phyloP scores from a whole-genome alignment of 2,797 vertebrate species.

The Sebastes aleutianus region DNA sequence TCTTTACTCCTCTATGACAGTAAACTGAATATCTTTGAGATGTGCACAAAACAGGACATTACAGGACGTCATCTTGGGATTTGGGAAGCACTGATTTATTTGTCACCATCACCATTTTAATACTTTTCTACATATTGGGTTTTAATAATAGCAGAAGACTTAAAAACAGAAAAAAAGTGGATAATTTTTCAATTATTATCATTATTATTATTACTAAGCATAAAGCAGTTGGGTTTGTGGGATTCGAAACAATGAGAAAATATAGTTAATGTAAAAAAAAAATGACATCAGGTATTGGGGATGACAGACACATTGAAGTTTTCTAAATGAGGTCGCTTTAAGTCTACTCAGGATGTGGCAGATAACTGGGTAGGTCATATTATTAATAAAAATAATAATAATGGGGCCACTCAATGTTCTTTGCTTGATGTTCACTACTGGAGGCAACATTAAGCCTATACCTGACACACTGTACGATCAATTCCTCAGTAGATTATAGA shows the following conservation, averaged over 20 bases:
- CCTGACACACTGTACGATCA: constrained; percentile 6
- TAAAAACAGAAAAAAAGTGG: neutral
- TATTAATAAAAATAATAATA: neutral
- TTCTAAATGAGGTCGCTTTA: neutral
- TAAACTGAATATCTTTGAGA: too few relatives aligned
- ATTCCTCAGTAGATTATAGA: constrained; percentile 31
- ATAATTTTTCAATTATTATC: accelerated
- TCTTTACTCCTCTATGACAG: too few relatives aligned
- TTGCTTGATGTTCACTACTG: neutral
- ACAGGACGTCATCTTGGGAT: too few relatives aligned
- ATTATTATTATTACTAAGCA: neutral
- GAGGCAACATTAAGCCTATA: constrained; percentile 9
- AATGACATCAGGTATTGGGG: neutral
- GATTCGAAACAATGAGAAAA: accelerated
- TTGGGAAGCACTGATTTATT: too few relatives aligned
- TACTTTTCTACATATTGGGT: too few relatives aligned
- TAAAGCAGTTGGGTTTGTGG: neutral
- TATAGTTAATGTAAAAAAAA: neutral
- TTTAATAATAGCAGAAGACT: too few relatives aligned
- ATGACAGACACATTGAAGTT: neutral
- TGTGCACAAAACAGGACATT: too few relatives aligned
- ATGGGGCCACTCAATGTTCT: neutral
- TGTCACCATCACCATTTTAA: too few relatives aligned
- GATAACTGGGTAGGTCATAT: neutral
- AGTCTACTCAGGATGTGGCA: neutral